These are phyloP conservation scores for Pseudomyrmex concolor DNA, from an alignment of 1,140 invertebrate species.

Conservation along the genomic window DNA sequence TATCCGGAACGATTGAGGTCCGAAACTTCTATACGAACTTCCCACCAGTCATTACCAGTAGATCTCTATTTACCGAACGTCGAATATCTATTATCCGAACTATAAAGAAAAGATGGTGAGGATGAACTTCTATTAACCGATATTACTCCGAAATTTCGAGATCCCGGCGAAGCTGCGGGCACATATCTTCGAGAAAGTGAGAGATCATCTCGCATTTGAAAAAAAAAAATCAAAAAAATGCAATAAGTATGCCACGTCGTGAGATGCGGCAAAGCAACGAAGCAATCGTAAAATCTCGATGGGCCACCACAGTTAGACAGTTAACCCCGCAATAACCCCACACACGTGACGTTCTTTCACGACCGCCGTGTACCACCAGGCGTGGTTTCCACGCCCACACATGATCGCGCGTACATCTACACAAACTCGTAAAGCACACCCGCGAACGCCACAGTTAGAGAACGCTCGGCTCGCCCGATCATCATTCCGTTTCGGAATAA, in stretches of 20 bases:
- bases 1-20: too few relatives aligned
- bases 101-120: too few relatives aligned
- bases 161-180: neutral
- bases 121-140: too few relatives aligned
- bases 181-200: neutral
- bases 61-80: too few relatives aligned
- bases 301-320: constrained; percentile 46
- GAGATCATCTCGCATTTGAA: neutral
- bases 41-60: too few relatives aligned
- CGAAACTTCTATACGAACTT: too few relatives aligned
- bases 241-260: neutral
- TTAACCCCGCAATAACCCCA: constrained; percentile 54
- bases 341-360: constrained; percentile 1
- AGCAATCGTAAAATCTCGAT: constrained; percentile 58
- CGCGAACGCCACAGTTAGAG: constrained; percentile 19
- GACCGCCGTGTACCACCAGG: neutral
- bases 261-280: neutral
- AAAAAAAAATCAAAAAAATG: neutral
- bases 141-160: too few relatives aligned
- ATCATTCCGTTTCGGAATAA: constrained; percentile 50
- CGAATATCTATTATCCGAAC: too few relatives aligned
- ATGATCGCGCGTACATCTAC: neutral
- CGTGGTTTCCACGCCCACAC: constrained; percentile 44
- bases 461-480: constrained; percentile 46
- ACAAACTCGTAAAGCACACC: constrained; percentile 30